Conservation (phyloP, 2,797 vertebrate genomes). For the Presbytis comata region DNA sequence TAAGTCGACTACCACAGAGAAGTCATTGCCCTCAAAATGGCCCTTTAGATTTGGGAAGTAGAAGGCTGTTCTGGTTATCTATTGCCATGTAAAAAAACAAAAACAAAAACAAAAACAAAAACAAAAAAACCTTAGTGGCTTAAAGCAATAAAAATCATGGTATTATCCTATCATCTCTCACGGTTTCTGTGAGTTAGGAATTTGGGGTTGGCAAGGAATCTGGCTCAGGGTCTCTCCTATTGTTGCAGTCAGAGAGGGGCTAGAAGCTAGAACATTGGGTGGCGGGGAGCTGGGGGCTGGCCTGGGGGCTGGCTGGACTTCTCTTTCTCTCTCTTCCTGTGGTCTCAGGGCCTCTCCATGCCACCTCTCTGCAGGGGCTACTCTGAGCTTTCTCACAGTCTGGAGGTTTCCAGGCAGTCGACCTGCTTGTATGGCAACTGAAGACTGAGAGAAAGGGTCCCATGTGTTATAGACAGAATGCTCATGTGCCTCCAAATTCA, state of each 20-base stretch:
- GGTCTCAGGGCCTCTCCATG: neutral
- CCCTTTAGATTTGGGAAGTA: neutral
- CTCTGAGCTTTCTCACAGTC: neutral
- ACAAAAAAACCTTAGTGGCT: neutral
- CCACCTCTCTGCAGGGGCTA: neutral
- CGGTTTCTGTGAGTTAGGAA: neutral
- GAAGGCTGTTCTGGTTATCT: neutral
- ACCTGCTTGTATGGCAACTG: neutral
- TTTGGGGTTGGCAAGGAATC: neutral
- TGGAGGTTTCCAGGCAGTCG: neutral
- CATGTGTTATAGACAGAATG: neutral
- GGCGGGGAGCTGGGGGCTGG: neutral
- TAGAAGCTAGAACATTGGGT: neutral
- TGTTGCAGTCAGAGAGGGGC: neutral
- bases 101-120: neutral
- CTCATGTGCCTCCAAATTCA: neutral
- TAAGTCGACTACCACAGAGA: slow-evolving; percentile 13
- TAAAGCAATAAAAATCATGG: neutral
- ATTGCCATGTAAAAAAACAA: neutral
- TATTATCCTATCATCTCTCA: neutral
- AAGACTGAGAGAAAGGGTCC: neutral
- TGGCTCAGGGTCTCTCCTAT: neutral
- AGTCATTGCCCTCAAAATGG: neutral
- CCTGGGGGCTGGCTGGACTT: neutral
- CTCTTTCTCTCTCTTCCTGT: neutral